phyloP scores from a whole-genome alignment of 2,113 vertebrate genomes.

The Laticauda laticaudata region DNA sequence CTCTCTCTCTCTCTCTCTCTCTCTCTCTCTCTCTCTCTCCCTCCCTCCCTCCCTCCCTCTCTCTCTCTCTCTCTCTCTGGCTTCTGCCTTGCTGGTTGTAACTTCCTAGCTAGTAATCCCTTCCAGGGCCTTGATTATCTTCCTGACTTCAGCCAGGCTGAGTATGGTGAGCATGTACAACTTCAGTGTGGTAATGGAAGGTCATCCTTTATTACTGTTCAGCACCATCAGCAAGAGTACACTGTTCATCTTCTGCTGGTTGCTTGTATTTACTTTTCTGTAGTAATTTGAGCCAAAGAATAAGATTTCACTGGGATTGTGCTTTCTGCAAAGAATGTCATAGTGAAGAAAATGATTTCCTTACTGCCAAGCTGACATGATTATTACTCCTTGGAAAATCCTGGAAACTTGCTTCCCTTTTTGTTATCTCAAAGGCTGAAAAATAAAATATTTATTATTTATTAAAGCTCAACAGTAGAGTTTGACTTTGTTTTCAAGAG shows the following conservation, averaged over 20 bases:
- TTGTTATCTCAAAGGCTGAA: background rate
- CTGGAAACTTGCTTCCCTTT: background rate
- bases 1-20: constrained; percentile 1
- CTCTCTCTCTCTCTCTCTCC: background rate
- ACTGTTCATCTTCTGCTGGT: constrained; percentile 16
- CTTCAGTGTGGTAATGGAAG: constrained; percentile 27
- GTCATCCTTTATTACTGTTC: constrained; percentile 26
- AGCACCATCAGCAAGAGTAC: background rate
- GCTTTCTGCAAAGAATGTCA: background rate
- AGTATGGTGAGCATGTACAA: constrained; percentile 12
- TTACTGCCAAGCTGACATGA: background rate
- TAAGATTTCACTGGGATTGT: background rate
- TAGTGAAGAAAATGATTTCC: background rate
- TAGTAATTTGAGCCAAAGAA: background rate
- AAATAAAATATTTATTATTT: background rate
- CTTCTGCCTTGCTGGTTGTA: constrained; percentile 6
- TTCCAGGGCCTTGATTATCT: constrained; percentile 33
- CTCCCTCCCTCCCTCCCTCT: background rate
- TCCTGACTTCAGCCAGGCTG: constrained; percentile 35
- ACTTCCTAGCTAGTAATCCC: constrained; percentile 22
- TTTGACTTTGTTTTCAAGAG: background rate
- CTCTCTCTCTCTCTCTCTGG: background rate
- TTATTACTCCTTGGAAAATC: background rate
- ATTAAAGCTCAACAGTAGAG: background rate
- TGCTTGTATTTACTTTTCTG: background rate